phyloP scores from a whole-genome alignment of 2,113 vertebrate species.

The Odobenus rosmarus region DNA sequence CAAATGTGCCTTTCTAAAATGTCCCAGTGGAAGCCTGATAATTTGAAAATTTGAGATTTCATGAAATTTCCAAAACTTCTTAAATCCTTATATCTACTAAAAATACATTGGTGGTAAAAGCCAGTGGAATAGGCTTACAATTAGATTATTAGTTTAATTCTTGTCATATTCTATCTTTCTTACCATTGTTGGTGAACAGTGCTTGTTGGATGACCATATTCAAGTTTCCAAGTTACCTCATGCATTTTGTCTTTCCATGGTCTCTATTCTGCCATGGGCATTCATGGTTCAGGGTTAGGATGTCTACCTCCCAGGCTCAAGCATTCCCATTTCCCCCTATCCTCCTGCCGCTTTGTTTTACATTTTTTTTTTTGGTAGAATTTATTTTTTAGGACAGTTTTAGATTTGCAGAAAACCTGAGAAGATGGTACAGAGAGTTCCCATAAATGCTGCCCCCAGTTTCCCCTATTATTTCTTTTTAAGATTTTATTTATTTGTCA shows the following conservation, averaged over 20 bases:
- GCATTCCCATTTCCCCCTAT: not conserved
- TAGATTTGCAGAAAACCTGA: constrained; percentile 23
- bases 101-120: not conserved
- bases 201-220: not conserved
- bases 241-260: not conserved
- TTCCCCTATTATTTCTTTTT: not conserved
- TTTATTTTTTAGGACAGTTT: not conserved
- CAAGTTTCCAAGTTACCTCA: not conserved
- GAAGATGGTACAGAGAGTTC: not conserved
- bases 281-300: not conserved
- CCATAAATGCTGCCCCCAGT: accelerated
- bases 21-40: not conserved
- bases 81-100: not conserved
- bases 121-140: not conserved
- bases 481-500: too few species aligned
- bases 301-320: not conserved
- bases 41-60: constrained; percentile 35
- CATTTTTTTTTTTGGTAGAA: not conserved
- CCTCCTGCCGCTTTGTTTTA: not conserved
- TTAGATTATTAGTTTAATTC: not conserved
- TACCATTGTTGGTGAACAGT: not conserved
- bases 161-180: not conserved
- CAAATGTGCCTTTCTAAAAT: not conserved
- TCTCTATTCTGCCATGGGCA: not conserved
- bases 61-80: constrained; percentile 17